Percentiles rank a stretch among this genome's conserved stretches.
Conservation (phyloP, 2,888 invertebrate genomes). For the Callosobruchus maculatus region DNA sequence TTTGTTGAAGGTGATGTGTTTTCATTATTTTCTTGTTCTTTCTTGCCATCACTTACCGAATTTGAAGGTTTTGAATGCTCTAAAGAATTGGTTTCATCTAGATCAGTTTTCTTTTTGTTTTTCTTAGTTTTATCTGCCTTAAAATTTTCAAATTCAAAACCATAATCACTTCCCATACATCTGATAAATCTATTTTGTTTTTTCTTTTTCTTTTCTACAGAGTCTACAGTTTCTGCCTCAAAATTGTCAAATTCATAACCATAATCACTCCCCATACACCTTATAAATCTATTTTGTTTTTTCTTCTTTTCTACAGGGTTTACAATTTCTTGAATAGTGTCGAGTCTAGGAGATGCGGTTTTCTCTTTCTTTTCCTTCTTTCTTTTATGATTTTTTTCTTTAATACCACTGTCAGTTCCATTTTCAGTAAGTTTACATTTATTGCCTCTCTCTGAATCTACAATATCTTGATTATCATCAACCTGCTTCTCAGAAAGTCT, state of each 20-base stretch:
- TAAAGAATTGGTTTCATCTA: neutral
- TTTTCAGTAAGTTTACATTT: neutral
- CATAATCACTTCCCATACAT: neutral
- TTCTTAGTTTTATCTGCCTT: too few relatives aligned
- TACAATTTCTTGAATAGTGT: neutral
- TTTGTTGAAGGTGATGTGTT: neutral
- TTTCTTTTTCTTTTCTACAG: neutral
- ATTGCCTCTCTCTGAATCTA: neutral
- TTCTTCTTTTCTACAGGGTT: neutral
- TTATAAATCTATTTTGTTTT: neutral
- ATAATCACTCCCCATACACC: neutral
- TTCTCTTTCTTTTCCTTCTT: too few relatives aligned
- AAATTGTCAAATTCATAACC: neutral
- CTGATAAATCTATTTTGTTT: neutral
- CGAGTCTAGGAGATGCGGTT: too few relatives aligned
- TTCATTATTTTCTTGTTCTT: neutral
- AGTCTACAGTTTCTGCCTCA: neutral
- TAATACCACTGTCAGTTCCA: too few relatives aligned
- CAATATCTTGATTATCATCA: neutral
- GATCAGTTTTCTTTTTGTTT: neutral
- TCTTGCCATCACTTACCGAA: neutral
- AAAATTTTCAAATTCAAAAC: neutral
- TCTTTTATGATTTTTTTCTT: too few relatives aligned
- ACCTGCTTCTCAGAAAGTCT: neutral
- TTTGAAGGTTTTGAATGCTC: neutral